Percentiles rank a stretch among this genome's conserved stretches.
These are phyloP conservation scores for Marisa cornuarietis DNA, from an alignment of 1,140 invertebrate species.

Conservation along the genomic window DNA sequence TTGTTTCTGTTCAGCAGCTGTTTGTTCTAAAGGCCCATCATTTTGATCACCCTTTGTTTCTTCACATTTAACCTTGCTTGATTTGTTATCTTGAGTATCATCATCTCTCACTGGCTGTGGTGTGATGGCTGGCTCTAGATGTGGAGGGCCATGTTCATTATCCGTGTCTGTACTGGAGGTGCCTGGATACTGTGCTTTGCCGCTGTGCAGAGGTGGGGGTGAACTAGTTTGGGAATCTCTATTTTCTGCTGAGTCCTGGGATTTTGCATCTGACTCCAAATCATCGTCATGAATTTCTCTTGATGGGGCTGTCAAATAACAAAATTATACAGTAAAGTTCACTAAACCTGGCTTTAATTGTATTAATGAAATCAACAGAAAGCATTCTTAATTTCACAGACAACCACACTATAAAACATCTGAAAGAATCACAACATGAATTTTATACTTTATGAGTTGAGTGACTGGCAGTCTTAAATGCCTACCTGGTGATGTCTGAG, in stretches of 20 bases:
- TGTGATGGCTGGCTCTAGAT: conserved; percentile 6
- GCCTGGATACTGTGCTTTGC: conserved; percentile 18
- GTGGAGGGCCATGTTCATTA: conserved; percentile 2
- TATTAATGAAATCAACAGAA: too few species aligned
- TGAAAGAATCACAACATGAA: conserved; percentile 18
- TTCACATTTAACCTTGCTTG: too few species aligned
- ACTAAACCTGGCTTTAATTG: too few species aligned
- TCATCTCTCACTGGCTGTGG: not conserved
- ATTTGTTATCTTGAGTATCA: not conserved
- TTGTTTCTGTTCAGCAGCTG: too few species aligned
- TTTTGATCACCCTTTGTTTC: too few species aligned
- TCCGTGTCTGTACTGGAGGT: conserved; percentile 9
- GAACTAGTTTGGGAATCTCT: conserved; percentile 4
- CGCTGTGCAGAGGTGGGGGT: conserved; percentile 13
- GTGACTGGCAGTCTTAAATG: conserved; percentile 16
- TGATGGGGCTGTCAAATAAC: too few species aligned
- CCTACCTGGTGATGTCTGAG: not conserved
- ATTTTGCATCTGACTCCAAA: conserved; percentile 29
- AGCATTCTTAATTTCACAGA: too few species aligned
- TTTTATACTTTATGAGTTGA: conserved; percentile 1
- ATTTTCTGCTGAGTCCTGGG: conserved; percentile 26
- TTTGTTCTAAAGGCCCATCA: too few species aligned
- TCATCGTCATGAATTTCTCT: conserved; percentile 14
- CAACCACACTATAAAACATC: not conserved
- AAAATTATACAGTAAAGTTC: too few species aligned